These are phyloP conservation scores for Euglossa dilemma DNA, from an alignment of 1,140 invertebrate genomes.

Conservation along the genomic window DNA sequence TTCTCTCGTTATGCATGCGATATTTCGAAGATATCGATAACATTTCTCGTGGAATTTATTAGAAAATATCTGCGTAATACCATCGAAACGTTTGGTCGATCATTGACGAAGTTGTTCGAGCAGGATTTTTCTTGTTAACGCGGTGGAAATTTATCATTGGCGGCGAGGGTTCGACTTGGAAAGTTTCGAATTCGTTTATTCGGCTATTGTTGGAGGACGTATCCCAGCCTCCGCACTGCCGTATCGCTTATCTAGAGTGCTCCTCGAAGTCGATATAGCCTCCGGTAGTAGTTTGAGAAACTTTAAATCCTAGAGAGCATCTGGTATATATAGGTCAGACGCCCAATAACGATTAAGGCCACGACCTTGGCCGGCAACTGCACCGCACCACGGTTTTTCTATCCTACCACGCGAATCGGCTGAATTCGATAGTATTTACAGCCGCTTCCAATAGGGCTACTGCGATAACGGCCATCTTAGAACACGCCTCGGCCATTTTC, in stretches of 20 bases:
- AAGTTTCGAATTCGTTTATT: conserved; percentile 25
- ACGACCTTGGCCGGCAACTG: conserved; percentile 38
- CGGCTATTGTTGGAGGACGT: conserved; percentile 11
- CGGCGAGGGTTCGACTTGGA: background rate
- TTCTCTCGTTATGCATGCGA: no score
- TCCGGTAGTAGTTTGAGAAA: conserved; percentile 33
- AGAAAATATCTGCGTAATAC: no score
- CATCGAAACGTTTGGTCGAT: no score
- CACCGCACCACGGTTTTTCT: conserved; percentile 15
- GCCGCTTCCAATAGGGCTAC: background rate
- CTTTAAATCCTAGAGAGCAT: conserved; percentile 39
- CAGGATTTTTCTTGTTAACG: background rate
- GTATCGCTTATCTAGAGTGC: conserved; percentile 44
- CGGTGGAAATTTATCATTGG: background rate
- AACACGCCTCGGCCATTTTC: background rate
- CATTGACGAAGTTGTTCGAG: no score
- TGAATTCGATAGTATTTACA: conserved; percentile 33
- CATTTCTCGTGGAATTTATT: no score
- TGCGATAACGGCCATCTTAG: background rate
- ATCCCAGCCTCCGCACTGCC: conserved; percentile 33
- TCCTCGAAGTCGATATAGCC: conserved; percentile 23
- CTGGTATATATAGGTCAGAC: conserved; percentile 26
- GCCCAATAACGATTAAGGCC: conserved; percentile 50
- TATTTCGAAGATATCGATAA: no score
- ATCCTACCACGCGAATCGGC: background rate